Base-by-base conservation (phyloP, 2,113 vertebrate genomes). In the Erythrolamprus reginae region DNA sequence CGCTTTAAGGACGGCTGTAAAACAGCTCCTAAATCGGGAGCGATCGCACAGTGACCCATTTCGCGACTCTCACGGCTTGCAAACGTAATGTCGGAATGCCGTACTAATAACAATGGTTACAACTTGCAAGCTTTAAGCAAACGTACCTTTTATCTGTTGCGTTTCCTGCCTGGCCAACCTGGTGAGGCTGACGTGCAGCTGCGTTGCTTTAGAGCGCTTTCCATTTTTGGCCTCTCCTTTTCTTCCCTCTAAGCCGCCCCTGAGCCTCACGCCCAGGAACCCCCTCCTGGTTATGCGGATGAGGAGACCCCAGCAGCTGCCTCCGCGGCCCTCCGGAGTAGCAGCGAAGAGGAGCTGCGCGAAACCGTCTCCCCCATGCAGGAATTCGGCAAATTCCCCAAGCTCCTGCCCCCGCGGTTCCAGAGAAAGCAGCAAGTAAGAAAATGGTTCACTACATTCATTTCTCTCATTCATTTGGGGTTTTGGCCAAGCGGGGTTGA, bases 381-480 rank as follows among this genome's bases (percentile, higher is more conserved):
- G 51, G 99, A 99, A n/a, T 98, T 98, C 90, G 94, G 51, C 92
- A 98, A 98, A 89, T 98, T 97, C 77, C 98, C 98, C 92, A 99
- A 99, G 92, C 96, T 98, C 1, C 95, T 99, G 50, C 98, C 99
- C 3, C 98, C 99, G 0, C 97, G 99, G 17, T 99, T 99, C 94
- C 99, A 99, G 94, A 98, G 98, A 91, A 98, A 98, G 91, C 96
- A 96, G 48, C 96, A 96, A 90, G 96, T 96, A 98, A 88, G 33
- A 9, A 77, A 19, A 33, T 8, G 15, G 17, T 3, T n/a, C 19
- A 6, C 2, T 8, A 21, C n/a, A n/a, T n/a, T n/a, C 33, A 1
- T 21, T 77, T 21, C 21, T 19, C 6, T 42, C 65, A 1, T 8
- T 38, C 65, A 7, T 77, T 77, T 19, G 65, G 65, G n/a, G 13